These are phyloP conservation scores for Protula sp. DNA, from an alignment of 2,888 invertebrate species.

Conservation along the genomic window DNA sequence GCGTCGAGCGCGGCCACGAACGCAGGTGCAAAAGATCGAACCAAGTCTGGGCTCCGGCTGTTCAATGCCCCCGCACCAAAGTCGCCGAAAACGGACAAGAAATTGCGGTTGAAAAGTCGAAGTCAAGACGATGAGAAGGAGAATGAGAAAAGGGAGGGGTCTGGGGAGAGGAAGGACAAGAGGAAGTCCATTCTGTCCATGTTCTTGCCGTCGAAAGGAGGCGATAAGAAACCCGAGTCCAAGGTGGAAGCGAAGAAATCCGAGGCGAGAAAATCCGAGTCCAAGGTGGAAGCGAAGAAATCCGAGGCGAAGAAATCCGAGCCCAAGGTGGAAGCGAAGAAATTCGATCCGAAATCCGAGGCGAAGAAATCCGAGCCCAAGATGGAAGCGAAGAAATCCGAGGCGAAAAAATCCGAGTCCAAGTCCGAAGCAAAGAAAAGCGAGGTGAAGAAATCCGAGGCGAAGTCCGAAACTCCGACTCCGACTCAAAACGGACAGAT, in stretches of 20 bases:
- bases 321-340: conserved; percentile 9
- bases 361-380: conserved; percentile 15
- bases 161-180: conserved; percentile 37
- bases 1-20: too few species aligned
- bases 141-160: conserved; percentile 4
- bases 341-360: conserved; percentile 34
- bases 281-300: not conserved
- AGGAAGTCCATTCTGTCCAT: conserved; percentile 35
- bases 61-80: too few species aligned
- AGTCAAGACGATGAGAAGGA: not conserved
- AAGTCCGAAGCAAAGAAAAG: not conserved
- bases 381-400: conserved; percentile 13
- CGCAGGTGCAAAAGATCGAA: too few species aligned
- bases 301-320: conserved; percentile 1
- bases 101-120: not conserved
- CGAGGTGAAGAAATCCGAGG: not conserved
- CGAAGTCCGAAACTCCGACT: conserved; percentile 24
- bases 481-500: conserved; percentile 32
- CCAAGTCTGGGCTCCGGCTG: too few species aligned
- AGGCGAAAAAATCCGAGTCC: conserved; percentile 33
- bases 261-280: not conserved
- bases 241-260: not conserved
- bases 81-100: conserved; percentile 1
- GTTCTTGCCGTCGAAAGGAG: conserved; percentile 34
- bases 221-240: conserved; percentile 26